Percentiles rank a stretch among this genome's conserved stretches.
Conservation (phyloP, 2,888 invertebrate genomes). For the Dasypogon diadema region DNA sequence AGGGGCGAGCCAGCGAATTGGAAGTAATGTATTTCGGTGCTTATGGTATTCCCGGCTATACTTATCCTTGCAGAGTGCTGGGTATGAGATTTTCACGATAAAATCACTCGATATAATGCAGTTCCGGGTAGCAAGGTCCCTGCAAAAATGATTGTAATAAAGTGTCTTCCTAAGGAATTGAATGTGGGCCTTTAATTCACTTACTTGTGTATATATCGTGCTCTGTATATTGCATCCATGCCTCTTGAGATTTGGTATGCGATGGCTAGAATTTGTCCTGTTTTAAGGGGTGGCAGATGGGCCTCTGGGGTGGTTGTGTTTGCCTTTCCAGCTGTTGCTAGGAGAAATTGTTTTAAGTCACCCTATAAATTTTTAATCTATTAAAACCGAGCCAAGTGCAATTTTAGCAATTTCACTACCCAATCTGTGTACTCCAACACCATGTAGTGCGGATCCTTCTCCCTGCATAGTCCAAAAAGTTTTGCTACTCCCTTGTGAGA, state of each 20-base stretch:
- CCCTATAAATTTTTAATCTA: conserved; percentile 72
- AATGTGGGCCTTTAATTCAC: conserved; percentile 49
- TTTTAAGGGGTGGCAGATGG: conserved; percentile 74
- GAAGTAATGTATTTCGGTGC: conserved; percentile 85
- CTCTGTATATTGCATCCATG: conserved; percentile 81
- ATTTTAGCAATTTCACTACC: conserved; percentile 72
- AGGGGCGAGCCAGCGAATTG: conserved; percentile 89
- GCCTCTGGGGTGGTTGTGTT: conserved; percentile 61
- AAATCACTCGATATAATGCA: conserved; percentile 87
- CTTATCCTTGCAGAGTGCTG: conserved; percentile 84
- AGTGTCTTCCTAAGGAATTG: not conserved
- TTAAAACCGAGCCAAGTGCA: conserved; percentile 17
- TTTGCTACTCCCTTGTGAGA: conserved; percentile 85
- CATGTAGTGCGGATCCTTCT: conserved; percentile 88
- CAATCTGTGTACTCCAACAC: conserved; percentile 93
- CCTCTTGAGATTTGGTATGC: conserved; percentile 84
- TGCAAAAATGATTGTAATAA: conserved; percentile 73
- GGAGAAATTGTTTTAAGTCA: conserved; percentile 89
- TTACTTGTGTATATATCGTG: conserved; percentile 84
- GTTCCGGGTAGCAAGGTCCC: conserved; percentile 92
- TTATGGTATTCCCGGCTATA: conserved; percentile 92
- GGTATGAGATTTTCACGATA: conserved; percentile 83
- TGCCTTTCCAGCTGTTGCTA: conserved; percentile 71
- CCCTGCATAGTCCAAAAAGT: conserved; percentile 84
- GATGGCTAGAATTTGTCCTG: conserved; percentile 76